Evolutionary conservation across 1,140 invertebrate genomes (phyloP).

Genomic region (Drosophila ohnishii): DNA sequence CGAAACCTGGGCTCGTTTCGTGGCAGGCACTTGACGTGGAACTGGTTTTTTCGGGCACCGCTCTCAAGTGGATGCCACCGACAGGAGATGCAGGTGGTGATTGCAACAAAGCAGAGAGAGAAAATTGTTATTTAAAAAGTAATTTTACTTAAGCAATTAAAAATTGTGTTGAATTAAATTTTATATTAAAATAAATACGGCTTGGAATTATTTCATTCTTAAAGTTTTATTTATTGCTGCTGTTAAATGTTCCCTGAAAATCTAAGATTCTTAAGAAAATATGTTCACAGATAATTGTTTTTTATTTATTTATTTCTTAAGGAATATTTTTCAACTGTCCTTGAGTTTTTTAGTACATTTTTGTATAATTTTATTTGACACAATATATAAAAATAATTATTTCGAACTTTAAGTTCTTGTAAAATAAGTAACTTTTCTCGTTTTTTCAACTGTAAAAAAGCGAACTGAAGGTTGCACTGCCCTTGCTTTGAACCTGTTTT

Average conservation of each 20-base stretch:
- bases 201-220: no score
- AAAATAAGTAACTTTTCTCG: not conserved
- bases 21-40: constrained; percentile 67
- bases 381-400: not conserved
- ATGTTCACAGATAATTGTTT: not conserved
- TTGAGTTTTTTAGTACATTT: not conserved
- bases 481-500: constrained; percentile 74
- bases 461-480: constrained; percentile 56
- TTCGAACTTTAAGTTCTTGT: not conserved
- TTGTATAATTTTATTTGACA: not conserved
- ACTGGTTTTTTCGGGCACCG: constrained; percentile 54
- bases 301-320: not conserved
- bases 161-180: no score
- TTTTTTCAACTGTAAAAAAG: constrained; percentile 14
- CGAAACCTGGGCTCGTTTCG: constrained; percentile 73
- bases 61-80: constrained; percentile 57
- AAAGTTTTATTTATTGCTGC: not conserved
- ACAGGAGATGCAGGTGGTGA: constrained; percentile 69
- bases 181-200: no score
- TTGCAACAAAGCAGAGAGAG: constrained; percentile 48
- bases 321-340: no score
- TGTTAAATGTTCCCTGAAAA: fast-evolving
- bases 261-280: not conserved
- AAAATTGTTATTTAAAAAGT: constrained; percentile 4
- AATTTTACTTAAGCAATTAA: no score